phyloP scores from a whole-genome alignment of 1,140 invertebrate species.

The Asbolus verrucosus region DNA sequence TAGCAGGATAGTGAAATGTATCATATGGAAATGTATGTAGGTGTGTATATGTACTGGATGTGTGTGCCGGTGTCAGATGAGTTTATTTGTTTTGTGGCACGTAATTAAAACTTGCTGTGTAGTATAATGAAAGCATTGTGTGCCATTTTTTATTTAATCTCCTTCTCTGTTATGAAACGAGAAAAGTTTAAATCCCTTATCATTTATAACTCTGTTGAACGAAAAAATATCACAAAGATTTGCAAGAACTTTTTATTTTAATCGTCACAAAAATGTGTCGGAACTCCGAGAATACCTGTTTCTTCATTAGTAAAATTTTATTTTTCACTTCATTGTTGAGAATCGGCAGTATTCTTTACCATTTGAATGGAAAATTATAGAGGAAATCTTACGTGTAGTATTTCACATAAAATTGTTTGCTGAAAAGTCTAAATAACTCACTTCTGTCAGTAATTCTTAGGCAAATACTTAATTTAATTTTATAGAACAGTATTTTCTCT shows the following conservation, averaged over 20 bases:
- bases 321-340: too few species aligned
- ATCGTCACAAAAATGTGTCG: background rate
- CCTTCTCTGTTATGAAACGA: conserved; percentile 48
- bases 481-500: conserved; percentile 11
- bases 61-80: conserved; percentile 39
- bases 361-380: too few species aligned
- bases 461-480: conserved; percentile 23
- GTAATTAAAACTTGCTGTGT: conserved; percentile 51
- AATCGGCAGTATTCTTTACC: too few species aligned
- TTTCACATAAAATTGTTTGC: conserved; percentile 8
- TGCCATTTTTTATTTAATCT: conserved; percentile 51
- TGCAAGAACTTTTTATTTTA: background rate
- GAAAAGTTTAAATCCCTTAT: conserved; percentile 50
- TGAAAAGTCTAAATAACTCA: background rate
- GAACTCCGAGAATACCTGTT: background rate
- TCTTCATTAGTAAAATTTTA: conserved; percentile 9
- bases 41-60: conserved; percentile 22
- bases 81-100: conserved; percentile 47
- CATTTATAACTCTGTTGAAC: conserved; percentile 40
- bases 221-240: conserved; percentile 27
- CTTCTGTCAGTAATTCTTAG: background rate
- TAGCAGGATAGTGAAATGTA: conserved; percentile 8
- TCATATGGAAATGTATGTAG: background rate
- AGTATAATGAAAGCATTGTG: conserved; percentile 48
- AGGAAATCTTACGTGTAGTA: background rate